phyloP scores from a whole-genome alignment of 2,888 invertebrate genomes.

The Brenthis hecate region DNA sequence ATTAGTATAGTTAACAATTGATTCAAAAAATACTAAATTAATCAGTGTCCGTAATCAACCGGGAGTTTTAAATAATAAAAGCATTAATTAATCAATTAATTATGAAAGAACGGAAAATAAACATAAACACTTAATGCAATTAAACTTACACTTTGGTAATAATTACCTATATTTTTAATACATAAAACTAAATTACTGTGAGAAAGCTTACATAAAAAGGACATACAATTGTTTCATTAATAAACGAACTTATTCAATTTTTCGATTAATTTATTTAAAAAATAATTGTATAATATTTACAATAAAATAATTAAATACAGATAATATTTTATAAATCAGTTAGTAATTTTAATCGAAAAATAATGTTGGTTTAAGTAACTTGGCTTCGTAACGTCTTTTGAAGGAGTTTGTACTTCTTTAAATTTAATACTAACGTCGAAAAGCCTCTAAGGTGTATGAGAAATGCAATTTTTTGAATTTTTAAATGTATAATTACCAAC shows the following conservation, averaged over 20 bases:
- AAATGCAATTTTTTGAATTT: slow-evolving; percentile 14
- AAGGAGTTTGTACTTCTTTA: slow-evolving; percentile 29
- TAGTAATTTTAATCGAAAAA: slow-evolving; percentile 23
- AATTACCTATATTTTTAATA: slow-evolving; percentile 70
- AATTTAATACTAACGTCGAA: slow-evolving; percentile 12
- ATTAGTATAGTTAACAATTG: slow-evolving; percentile 28
- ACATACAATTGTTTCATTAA: slow-evolving; percentile 34
- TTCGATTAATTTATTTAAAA: slow-evolving; percentile 30
- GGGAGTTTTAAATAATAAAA: slow-evolving; percentile 32
- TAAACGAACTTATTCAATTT: slow-evolving; percentile 23
- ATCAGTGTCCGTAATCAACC: slow-evolving; percentile 37
- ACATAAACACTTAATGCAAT: slow-evolving; percentile 64
- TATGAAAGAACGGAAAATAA: slow-evolving; percentile 38
- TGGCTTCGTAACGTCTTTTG: slow-evolving; percentile 33
- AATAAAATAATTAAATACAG: slow-evolving; percentile 33
- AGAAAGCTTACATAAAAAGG: slow-evolving; percentile 45
- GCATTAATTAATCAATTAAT: slow-evolving; percentile 42
- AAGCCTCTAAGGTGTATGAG: slow-evolving; percentile 23
- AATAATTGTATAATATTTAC: slow-evolving; percentile 36
- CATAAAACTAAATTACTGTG: slow-evolving; percentile 58
- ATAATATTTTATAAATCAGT: slow-evolving; percentile 20
- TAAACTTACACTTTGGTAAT: slow-evolving; percentile 79
- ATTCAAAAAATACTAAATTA: slow-evolving; percentile 5
- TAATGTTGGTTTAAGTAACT: slow-evolving; percentile 36
- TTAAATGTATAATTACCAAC: slow-evolving; percentile 28